These are phyloP conservation scores for Upupa epops DNA, from an alignment of 2,113 vertebrate species.

Conservation along the genomic window DNA sequence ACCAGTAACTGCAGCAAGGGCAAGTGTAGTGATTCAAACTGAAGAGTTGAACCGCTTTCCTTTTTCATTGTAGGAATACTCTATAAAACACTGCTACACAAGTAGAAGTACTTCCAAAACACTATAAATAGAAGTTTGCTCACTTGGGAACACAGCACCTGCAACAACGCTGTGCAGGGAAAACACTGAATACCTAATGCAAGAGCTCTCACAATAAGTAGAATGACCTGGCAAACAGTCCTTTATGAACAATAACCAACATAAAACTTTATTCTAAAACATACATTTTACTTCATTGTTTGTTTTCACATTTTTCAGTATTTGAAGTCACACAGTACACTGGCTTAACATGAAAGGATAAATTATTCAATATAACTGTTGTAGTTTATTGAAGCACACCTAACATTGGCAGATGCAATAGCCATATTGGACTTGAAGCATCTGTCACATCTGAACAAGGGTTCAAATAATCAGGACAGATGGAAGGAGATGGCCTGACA, in stretches of 20 bases:
- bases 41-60: not conserved
- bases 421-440: not conserved
- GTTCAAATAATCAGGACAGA: not conserved
- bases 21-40: not conserved
- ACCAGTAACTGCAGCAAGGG: not conserved
- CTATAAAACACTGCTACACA: not conserved
- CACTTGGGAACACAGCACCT: not conserved
- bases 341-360: not conserved
- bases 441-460: not conserved
- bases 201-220: not conserved
- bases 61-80: not conserved
- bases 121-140: not conserved
- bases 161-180: not conserved
- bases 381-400: not conserved
- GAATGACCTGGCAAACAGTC: not conserved
- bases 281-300: not conserved
- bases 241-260: not conserved
- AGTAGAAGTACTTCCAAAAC: not conserved
- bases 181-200: not conserved
- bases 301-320: no score
- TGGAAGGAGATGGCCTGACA: not conserved
- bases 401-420: slow-evolving; percentile 2
- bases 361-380: not conserved
- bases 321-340: no score
- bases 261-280: not conserved